A percentile compares a stretch with the other conserved stretches of the same genome.
These are phyloP conservation scores for Onchidella celtica DNA, from an alignment of 2,888 invertebrate genomes.

Conservation along the genomic window DNA sequence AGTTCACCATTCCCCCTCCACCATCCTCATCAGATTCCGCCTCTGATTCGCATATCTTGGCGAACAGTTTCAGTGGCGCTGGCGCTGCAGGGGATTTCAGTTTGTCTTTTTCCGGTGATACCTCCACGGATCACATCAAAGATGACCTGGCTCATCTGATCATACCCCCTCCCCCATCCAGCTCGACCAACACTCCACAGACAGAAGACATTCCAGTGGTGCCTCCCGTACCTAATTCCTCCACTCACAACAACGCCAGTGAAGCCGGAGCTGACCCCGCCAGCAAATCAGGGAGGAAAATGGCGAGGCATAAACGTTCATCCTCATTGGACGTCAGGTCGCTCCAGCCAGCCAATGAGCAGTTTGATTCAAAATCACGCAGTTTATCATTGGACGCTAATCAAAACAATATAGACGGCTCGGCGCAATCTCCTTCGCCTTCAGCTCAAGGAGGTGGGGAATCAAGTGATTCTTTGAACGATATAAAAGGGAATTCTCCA, in stretches of 20 bases:
- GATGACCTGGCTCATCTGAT: constrained; percentile 70
- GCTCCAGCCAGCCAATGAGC: constrained; percentile 51
- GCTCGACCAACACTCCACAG: constrained; percentile 55
- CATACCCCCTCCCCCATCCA: constrained; percentile 72
- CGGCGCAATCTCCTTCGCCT: background rate
- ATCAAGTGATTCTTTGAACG: constrained; percentile 10
- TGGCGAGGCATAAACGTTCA: constrained; percentile 59
- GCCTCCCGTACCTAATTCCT: constrained; percentile 59
- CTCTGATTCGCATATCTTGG: background rate
- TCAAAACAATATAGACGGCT: constrained; percentile 26
- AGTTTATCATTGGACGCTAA: constrained; percentile 50
- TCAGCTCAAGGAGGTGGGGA: background rate
- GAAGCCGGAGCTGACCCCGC: background rate
- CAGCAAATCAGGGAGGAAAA: background rate
- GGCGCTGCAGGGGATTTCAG: background rate
- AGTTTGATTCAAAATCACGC: constrained; percentile 43
- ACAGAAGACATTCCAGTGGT: constrained; percentile 66
- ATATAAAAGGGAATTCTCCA: constrained; percentile 62
- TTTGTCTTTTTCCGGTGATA: background rate
- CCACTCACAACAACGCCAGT: background rate
- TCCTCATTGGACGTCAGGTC: constrained; percentile 60
- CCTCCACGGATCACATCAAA: constrained; percentile 52
- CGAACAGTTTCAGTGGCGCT: constrained; percentile 32
- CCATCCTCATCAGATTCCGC: constrained; percentile 64
- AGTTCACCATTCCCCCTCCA: constrained; percentile 90